These are phyloP conservation scores for Macaria notata DNA, from an alignment of 2,888 invertebrate species.

Conservation along the genomic window DNA sequence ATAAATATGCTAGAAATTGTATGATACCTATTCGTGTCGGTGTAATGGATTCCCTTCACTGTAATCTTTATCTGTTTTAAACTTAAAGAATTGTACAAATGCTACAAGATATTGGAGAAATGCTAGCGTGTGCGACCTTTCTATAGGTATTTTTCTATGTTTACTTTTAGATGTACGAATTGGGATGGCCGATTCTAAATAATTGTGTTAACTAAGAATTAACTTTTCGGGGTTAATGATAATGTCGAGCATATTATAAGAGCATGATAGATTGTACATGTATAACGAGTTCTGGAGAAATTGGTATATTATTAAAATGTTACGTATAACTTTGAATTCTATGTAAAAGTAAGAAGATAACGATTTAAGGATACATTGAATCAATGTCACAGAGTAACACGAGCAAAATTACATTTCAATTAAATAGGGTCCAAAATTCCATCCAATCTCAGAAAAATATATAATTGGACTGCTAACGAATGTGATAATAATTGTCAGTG, in stretches of 20 bases:
- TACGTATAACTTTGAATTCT: slow-evolving; percentile 66
- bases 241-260: slow-evolving; percentile 62
- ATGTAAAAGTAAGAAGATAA: slow-evolving; percentile 60
- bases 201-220: slow-evolving; percentile 44
- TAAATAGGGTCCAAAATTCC: slow-evolving; percentile 79
- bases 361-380: slow-evolving; percentile 50
- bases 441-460: slow-evolving; percentile 69
- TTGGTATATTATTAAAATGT: slow-evolving; percentile 63
- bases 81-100: slow-evolving; percentile 50
- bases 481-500: slow-evolving; percentile 62
- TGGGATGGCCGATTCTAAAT: slow-evolving; percentile 51
- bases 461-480: slow-evolving; percentile 68
- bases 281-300: slow-evolving; percentile 58
- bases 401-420: slow-evolving; percentile 57
- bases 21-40: slow-evolving; percentile 48
- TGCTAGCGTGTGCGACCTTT: slow-evolving; percentile 50
- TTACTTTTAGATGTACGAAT: slow-evolving; percentile 49
- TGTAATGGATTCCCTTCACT: slow-evolving; percentile 61
- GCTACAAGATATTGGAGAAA: slow-evolving; percentile 37
- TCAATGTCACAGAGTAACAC: slow-evolving; percentile 70
- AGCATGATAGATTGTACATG: slow-evolving; percentile 64
- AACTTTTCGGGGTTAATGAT: slow-evolving; percentile 58
- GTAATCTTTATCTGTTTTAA: slow-evolving; percentile 34
- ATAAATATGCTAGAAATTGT: slow-evolving; percentile 41
- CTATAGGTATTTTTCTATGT: slow-evolving; percentile 45